phyloP scores from a whole-genome alignment of 2,797 vertebrate genomes.

The Hafferia zeledoni region DNA sequence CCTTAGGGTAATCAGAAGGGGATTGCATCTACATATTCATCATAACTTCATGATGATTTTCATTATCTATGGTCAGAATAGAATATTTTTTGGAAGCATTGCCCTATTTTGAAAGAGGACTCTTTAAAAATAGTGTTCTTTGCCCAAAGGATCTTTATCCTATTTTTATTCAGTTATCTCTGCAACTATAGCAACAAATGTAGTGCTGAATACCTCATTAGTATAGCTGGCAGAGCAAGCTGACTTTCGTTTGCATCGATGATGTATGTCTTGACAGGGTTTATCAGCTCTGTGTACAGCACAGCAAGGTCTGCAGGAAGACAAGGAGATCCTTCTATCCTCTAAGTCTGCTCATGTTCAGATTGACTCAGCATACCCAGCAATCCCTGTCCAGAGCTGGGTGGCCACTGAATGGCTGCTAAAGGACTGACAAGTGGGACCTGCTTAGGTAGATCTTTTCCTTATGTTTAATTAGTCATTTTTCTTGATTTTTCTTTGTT shows the following conservation, averaged over 20 bases:
- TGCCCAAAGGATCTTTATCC: neutral
- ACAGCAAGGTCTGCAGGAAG: neutral
- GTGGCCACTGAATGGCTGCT: neutral
- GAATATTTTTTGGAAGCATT: neutral
- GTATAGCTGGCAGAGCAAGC: neutral
- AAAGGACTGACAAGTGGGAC: neutral
- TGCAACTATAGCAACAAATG: conserved; percentile 10
- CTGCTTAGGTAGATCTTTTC: neutral
- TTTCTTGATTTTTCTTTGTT: neutral
- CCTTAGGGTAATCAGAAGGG: neutral
- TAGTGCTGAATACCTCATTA: neutral
- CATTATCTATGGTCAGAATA: neutral
- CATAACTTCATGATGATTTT: neutral
- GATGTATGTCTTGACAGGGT: neutral
- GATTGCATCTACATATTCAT: neutral
- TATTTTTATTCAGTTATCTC: conserved; percentile 14
- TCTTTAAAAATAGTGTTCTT: conserved; percentile 1
- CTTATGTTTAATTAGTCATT: neutral
- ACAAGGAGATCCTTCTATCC: neutral
- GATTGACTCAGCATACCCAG: neutral
- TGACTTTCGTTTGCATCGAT: neutral
- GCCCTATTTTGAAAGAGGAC: neutral
- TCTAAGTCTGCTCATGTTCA: neutral
- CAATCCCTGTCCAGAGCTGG: neutral
- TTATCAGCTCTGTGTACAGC: neutral